Evolutionary conservation across 2,888 invertebrate genomes (phyloP).

Genomic region (Eumacrocentrus americanus): DNA sequence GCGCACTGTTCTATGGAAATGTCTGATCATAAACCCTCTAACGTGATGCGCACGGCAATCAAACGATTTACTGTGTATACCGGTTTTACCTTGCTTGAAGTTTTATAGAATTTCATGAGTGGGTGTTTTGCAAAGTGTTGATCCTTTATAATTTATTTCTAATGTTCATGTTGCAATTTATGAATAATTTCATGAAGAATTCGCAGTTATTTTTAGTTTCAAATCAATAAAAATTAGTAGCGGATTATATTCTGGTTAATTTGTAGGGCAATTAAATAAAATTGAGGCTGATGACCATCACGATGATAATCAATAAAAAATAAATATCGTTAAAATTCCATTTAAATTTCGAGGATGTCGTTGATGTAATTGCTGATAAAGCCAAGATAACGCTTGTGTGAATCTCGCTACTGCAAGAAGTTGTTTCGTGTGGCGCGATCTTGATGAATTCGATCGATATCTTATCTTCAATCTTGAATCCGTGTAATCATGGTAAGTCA

Average conservation of each 20-base stretch:
- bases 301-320: constrained; percentile 1
- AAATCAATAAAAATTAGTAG: too few relatives aligned
- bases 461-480: constrained; percentile 11
- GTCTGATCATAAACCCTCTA: constrained; percentile 18
- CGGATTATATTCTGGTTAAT: not conserved
- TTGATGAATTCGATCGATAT: constrained; percentile 14
- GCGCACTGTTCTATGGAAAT: constrained; percentile 37
- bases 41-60: constrained; percentile 10
- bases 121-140: too few relatives aligned
- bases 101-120: not conserved
- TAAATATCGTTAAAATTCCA: constrained; percentile 16
- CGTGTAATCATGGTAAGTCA: constrained; percentile 3
- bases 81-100: not conserved
- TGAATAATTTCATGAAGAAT: too few relatives aligned
- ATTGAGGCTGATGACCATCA: not conserved
- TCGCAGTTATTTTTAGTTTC: too few relatives aligned
- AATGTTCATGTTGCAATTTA: too few relatives aligned
- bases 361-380: constrained; percentile 11
- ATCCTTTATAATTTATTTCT: too few relatives aligned
- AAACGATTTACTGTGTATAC: constrained; percentile 13
- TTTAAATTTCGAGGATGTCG: not conserved
- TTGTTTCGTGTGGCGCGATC: constrained; percentile 10
- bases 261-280: not conserved
- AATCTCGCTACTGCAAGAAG: constrained; percentile 6
- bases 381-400: not conserved